Conservation (phyloP, 1,140 invertebrate species). For the Drosophila nasuta region DNA sequence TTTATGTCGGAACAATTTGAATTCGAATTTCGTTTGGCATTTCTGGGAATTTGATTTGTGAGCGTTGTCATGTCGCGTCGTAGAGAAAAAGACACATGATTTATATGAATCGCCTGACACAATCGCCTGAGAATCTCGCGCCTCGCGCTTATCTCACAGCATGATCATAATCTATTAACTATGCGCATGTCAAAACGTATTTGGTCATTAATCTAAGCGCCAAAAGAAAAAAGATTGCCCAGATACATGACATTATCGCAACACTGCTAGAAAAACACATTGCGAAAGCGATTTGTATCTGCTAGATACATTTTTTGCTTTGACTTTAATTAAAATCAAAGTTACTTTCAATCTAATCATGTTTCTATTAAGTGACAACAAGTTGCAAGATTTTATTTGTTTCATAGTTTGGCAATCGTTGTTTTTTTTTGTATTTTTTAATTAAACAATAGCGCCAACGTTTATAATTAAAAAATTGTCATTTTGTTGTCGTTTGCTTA, state of each 20-base stretch:
- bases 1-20: conserved; percentile 53
- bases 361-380: not conserved
- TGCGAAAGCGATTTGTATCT: not conserved
- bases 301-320: not conserved
- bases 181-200: conserved; percentile 46
- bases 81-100: conserved; percentile 32
- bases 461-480: conserved; percentile 80
- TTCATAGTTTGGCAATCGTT: conserved; percentile 22
- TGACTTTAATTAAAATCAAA: conserved; percentile 5
- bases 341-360: conserved; percentile 7
- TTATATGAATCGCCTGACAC: conserved; percentile 34
- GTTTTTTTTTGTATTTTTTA: conserved; percentile 31
- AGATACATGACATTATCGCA: conserved; percentile 14
- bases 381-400: conserved; percentile 4
- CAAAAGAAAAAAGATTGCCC: not conserved
- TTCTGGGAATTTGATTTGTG: conserved; percentile 66
- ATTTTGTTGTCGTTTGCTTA: conserved; percentile 76
- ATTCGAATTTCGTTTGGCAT: conserved; percentile 54
- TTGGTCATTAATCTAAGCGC: conserved; percentile 34
- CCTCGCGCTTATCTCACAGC: conserved; percentile 7
- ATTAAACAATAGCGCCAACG: conserved; percentile 57
- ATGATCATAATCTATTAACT: conserved; percentile 45
- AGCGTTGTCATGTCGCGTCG: not conserved
- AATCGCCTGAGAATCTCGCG: conserved; percentile 35
- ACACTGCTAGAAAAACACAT: no score